Base-by-base conservation (phyloP, 2,888 invertebrate species). In the Gymnosoma rotundatum region DNA sequence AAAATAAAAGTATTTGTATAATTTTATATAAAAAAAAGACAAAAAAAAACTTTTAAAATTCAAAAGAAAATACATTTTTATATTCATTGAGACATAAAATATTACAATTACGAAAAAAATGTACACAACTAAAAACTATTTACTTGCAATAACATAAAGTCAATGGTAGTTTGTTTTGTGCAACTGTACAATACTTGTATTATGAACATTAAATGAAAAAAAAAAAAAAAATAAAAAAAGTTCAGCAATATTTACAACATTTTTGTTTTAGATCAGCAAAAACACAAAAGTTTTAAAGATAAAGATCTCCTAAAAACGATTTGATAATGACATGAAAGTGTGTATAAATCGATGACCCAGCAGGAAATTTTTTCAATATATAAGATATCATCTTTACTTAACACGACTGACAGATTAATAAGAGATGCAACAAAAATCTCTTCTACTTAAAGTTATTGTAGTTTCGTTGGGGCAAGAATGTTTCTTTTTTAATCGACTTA, bases 41-140 rank as follows among this genome's bases (percentile, higher is more conserved):
- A 78, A 4, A 60, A 45, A 32, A 25, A 60, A 32, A 73, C 0
- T 60, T 32, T 9, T 20, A n/a, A 78, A 58, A 45, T 32, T 36
- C 38, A 16, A 32, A 8, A 45, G 61, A 48, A 83, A 78, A 69
- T 63, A 52, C 58, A 58, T 83, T 70, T 73, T 72, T 25, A 72
- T 72, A 66, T 79, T 61, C 72, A 83, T 70, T 83, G 79, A 76
- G 70, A 79, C 75, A 76, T 76, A 80, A 75, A 75, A 70, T 63
- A 70, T 75, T 81, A 75, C 75, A 64, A 70, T 63, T 69, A 63
- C 56, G 52, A 20, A 56, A 54, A 48, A 45, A 58, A 16, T n/a
- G 12, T n/a, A 25, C 45, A 61, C 58, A 56, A 67, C 66, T 36
- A 52, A 67, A 38, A 67, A 52, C 36, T 52, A 52, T 45, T 52